Conservation (phyloP, 1,140 invertebrate species). For the Drosophila tropicalis region DNA sequence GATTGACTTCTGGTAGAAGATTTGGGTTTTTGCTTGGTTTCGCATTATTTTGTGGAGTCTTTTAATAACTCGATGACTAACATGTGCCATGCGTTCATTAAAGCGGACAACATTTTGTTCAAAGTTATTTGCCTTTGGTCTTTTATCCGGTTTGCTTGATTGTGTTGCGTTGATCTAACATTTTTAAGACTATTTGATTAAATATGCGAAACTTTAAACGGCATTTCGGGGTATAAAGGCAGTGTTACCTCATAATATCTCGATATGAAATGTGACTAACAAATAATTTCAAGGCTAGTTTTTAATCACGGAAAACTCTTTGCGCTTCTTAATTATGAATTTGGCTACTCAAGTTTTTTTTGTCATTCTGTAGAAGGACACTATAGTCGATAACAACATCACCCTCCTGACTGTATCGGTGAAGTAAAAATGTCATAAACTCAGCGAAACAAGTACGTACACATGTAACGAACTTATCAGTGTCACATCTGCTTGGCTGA, state of each 20-base stretch:
- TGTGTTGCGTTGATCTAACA: conserved; percentile 29
- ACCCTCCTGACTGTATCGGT: conserved; percentile 15
- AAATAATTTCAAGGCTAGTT: conserved; percentile 9
- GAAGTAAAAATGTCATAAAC: conserved; percentile 19
- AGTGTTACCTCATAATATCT: conserved; percentile 35
- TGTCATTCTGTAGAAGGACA: neutral
- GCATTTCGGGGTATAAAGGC: conserved; percentile 36
- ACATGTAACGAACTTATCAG: conserved; percentile 39
- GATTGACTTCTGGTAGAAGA: neutral
- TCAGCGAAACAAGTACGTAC: conserved; percentile 16
- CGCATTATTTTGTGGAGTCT: conserved; percentile 39
- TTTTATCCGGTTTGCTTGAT: conserved; percentile 67
- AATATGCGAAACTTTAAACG: conserved; percentile 40
- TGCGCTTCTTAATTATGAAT: neutral
- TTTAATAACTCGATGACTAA: conserved; percentile 64
- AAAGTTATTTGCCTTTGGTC: conserved; percentile 36
- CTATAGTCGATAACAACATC: neutral
- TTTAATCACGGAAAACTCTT: neutral
- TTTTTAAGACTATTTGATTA: conserved; percentile 39
- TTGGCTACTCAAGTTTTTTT: neutral
- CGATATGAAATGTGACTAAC: conserved; percentile 27
- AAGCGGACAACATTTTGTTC: conserved; percentile 68
- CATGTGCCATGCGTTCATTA: conserved; percentile 24
- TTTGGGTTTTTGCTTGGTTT: conserved; percentile 30
- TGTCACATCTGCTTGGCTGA: conserved; percentile 46